phyloP scores from a whole-genome alignment of 2,113 vertebrate genomes.

The Halcyon malimbica region DNA sequence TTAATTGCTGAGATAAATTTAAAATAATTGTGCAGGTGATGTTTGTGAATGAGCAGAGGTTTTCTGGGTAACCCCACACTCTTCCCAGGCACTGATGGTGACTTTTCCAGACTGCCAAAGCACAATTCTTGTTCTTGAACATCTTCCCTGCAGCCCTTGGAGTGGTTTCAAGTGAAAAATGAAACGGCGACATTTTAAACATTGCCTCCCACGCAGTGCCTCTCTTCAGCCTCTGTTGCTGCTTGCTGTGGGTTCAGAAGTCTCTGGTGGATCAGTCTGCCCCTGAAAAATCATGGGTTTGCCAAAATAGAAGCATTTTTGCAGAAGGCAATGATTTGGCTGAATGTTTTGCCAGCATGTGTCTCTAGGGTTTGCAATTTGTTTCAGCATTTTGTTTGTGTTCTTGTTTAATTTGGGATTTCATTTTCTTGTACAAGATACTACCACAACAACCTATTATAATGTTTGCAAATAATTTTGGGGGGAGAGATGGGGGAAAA shows the following conservation, averaged over 20 bases:
- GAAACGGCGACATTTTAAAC: neutral
- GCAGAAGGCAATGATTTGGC: conserved; percentile 21
- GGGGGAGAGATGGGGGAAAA: fast-evolving
- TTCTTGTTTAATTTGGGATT: conserved; percentile 16
- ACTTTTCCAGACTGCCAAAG: neutral
- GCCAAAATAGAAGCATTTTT: conserved; percentile 44
- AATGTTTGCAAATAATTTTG: neutral
- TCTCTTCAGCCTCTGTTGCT: neutral
- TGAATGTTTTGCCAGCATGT: neutral
- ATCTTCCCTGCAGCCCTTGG: neutral
- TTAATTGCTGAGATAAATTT: neutral
- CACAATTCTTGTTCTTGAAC: neutral
- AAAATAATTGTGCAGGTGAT: neutral
- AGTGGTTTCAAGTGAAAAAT: conserved; percentile 16
- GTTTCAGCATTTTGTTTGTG: conserved; percentile 28
- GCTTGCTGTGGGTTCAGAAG: neutral
- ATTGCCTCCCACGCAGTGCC: neutral
- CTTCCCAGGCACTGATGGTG: neutral
- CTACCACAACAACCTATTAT: neutral
- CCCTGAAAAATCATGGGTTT: neutral
- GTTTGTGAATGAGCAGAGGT: neutral
- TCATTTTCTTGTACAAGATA: neutral
- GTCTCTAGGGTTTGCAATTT: neutral
- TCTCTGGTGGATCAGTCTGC: conserved; percentile 10
- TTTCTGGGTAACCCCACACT: neutral